Evolutionary conservation across 1,140 invertebrate species (phyloP).

Genomic region (Telenomus remus): DNA sequence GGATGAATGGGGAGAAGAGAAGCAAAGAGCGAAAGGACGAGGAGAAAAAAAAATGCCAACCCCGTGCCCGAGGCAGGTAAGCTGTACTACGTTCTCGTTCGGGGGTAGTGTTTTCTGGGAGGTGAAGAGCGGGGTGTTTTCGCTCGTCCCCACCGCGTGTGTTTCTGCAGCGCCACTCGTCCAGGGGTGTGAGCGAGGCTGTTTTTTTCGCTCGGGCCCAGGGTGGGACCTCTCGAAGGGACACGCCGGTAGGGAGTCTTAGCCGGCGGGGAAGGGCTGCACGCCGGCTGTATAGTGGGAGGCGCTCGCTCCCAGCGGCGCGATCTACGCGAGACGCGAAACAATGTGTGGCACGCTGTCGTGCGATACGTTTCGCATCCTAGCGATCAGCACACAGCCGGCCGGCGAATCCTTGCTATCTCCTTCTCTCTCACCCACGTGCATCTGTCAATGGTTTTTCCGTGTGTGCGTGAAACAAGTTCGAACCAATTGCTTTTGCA

Average conservation of each 20-base stretch:
- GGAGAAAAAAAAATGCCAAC: not conserved
- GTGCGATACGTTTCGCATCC: conserved; percentile 49
- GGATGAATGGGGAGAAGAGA: not conserved
- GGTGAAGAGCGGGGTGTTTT: conserved; percentile 7
- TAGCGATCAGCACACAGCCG: conserved; percentile 27
- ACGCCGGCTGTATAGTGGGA: conserved; percentile 44
- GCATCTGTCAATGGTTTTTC: not conserved
- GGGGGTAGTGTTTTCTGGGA: conserved; percentile 16
- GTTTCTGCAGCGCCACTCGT: conserved; percentile 11
- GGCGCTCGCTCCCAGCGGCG: conserved; percentile 28
- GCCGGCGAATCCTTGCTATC: conserved; percentile 21
- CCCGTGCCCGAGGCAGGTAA: conserved; percentile 6
- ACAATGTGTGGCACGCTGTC: conserved; percentile 58
- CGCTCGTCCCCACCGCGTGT: not conserved
- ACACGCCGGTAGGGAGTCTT: not conserved
- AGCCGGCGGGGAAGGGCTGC: conserved; percentile 33
- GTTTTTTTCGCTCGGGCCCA: conserved; percentile 12
- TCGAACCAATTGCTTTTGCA: no score
- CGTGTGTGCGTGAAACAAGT: conserved; percentile 1
- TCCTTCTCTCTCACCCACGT: conserved; percentile 2
- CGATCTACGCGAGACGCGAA: conserved; percentile 39
- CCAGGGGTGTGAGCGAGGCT: conserved; percentile 30
- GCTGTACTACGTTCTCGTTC: conserved; percentile 1
- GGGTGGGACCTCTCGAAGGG: conserved; percentile 35
- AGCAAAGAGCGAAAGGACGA: no score